These are phyloP conservation scores for Camponotus fellah DNA, from an alignment of 2,888 invertebrate species.

Conservation along the genomic window DNA sequence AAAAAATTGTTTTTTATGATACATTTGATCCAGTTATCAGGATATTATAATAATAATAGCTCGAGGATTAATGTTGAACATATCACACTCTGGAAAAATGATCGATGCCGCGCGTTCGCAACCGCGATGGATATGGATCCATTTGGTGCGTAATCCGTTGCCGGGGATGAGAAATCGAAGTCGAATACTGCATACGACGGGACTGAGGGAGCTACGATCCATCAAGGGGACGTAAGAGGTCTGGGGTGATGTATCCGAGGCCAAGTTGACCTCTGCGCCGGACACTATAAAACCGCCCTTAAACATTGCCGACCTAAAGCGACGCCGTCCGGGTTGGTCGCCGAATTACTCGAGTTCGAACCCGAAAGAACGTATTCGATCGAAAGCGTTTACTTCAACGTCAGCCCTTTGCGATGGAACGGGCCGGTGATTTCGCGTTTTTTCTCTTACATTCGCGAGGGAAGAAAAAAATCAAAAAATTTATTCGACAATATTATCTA, in stretches of 20 bases:
- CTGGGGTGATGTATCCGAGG: conserved; percentile 81
- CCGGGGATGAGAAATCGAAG: conserved; percentile 76
- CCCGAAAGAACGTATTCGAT: conserved; percentile 65
- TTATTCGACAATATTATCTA: no score
- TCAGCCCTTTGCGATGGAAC: conserved; percentile 36
- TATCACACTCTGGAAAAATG: conserved; percentile 40
- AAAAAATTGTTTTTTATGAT: background rate
- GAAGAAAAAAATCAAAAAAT: background rate
- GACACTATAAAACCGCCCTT: conserved; percentile 84
- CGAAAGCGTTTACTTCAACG: conserved; percentile 58
- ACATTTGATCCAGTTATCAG: conserved; percentile 30
- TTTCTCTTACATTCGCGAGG: conserved; percentile 17
- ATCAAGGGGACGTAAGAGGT: conserved; percentile 78
- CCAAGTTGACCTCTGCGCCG: conserved; percentile 83
- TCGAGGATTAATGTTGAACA: conserved; percentile 34
- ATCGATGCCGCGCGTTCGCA: conserved; percentile 44
- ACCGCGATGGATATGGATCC: conserved; percentile 59
- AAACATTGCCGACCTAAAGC: conserved; percentile 80
- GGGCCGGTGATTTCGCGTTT: conserved; percentile 22
- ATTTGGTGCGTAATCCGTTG: conserved; percentile 73
- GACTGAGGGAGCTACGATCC: conserved; percentile 73
- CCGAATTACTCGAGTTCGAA: conserved; percentile 68
- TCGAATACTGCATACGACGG: conserved; percentile 66
- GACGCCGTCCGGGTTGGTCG: conserved; percentile 65
- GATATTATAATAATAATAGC: conserved; percentile 47